Base-by-base conservation (phyloP, 2,888 invertebrate species). In the Notocelia uddmanniana region DNA sequence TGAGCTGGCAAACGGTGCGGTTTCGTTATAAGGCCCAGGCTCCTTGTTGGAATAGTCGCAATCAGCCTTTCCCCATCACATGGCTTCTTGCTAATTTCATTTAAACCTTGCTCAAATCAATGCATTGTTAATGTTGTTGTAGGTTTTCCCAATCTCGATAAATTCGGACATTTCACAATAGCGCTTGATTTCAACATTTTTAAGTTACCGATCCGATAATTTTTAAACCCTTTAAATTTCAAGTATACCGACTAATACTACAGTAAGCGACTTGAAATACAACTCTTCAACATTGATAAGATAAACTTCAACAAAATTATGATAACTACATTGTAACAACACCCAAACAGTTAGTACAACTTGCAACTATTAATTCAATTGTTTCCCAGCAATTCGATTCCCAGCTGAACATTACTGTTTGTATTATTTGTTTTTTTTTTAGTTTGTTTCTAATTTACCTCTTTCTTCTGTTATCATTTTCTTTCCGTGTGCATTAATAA, bases 11-110 rank as follows among this genome's bases (percentile, higher is more conserved):
- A 77, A 78, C 82, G 77, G 76, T 80, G 81, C 79, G 69, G 77
- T 76, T 75, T 72, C 76, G 74, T 77, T 75, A 73, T 75, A 83
- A 83, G 87, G 88, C 85, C 83, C 70, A 64, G 26, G 15, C 50
- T 77, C 82, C 83, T 74, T 83, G 79, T 87, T 77, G 71, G 80
- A 79, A 21, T 59, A 45, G 23, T 41, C 34, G 15, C 11, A 26
- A 26, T 60, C n/a, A 26, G 6, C 15, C 8, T 10, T 60, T 26
- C 18, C 45, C 60, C 60, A n/a, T 18, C 18, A 60, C 48, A 48
- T 23, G 23, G 18, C 45, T 23, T 60, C 11, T 60, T 26, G 60
- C 18, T 48, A 21, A 26, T 21, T 58, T 8, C 5, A 58, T 13
- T 19, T 13, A 58, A 37, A 23, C 45, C 45, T n/a, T 45, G 45